Conservation (phyloP, 2,797 vertebrate species). For the Lemur catta region DNA sequence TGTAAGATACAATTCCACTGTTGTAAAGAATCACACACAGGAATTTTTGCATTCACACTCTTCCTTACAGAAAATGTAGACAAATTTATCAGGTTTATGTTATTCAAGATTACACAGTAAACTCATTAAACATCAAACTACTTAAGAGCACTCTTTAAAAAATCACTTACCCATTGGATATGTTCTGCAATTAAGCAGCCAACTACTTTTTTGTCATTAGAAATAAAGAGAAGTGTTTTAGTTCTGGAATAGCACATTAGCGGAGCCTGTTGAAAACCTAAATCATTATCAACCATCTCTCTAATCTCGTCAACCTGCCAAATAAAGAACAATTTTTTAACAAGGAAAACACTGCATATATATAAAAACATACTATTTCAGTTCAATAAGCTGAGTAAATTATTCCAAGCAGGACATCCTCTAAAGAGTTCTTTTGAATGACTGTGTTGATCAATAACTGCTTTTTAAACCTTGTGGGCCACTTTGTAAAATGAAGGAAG, state of each 20-base stretch:
- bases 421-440: not conserved
- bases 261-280: constrained; percentile 98
- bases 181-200: constrained; percentile 99
- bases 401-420: not conserved
- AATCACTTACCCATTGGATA: constrained; percentile 94
- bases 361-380: constrained; percentile 12
- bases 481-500: constrained; percentile 18
- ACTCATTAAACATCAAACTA: not conserved
- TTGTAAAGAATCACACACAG: not conserved
- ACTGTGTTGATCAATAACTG: not conserved
- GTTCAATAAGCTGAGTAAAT: constrained; percentile 7
- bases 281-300: constrained; percentile 99
- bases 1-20: not conserved
- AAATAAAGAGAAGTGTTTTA: constrained; percentile 99
- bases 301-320: constrained; percentile 97
- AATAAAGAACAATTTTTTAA: constrained; percentile 65
- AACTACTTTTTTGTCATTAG: constrained; percentile 96
- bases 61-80: constrained; percentile 22
- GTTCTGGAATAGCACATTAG: constrained; percentile 96
- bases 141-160: not conserved
- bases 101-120: constrained; percentile 29
- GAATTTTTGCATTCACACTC: not conserved
- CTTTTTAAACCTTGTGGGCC: not conserved
- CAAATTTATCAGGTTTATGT: constrained; percentile 35
- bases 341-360: not conserved